Base-by-base conservation (phyloP, 2,797 vertebrate species). In the Karalla daura region DNA sequence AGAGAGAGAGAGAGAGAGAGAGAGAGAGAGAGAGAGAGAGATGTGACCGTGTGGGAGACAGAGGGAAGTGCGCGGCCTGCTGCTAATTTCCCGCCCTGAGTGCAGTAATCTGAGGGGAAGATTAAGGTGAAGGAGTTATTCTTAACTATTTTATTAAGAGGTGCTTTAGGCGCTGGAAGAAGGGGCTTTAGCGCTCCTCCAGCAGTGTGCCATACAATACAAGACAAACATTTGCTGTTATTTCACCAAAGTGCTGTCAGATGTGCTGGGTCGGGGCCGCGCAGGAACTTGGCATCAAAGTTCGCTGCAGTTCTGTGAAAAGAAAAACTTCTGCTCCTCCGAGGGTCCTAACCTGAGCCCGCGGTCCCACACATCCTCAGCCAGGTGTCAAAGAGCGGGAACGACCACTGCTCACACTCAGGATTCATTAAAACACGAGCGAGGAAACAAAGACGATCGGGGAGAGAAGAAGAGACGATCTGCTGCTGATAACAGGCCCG, bases 171-270 rank as follows among this genome's bases (percentile, higher is more conserved):
- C 92, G 71, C 78, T 89, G 88, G 92, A 94, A 93, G 92, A 93
- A 89, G 91, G 90, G 90, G 90, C 88, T 94, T 95, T 91, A 93
- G 89, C 91, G 85, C 92, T 93, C 91, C 86, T 90, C 90, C 88
- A 92, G 94, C 93, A 93, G 90, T 87, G 88, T 93, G 94, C 94
- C 93, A 94, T 90, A 91, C 92, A 95, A 95, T 95, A 93, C 92
- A 94, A 95, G 90, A 93, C 91, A 94, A 95, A 94, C 93, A 93
- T 92, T 91, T 93, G 92, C 89, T 94, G 93, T 94, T 95, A 93
- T 94, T 95, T 91, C 94, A 91, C 90, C 86, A 95, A 95, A 94
- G 91, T 84, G 76, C 76, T 95, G 81, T 95, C 95, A 95, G 93
- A 95, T 91, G 93, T 94, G 85, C 80, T 58, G 70, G 71, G 86